phyloP scores from a whole-genome alignment of 2,797 vertebrate genomes.

The Chromis chromis region DNA sequence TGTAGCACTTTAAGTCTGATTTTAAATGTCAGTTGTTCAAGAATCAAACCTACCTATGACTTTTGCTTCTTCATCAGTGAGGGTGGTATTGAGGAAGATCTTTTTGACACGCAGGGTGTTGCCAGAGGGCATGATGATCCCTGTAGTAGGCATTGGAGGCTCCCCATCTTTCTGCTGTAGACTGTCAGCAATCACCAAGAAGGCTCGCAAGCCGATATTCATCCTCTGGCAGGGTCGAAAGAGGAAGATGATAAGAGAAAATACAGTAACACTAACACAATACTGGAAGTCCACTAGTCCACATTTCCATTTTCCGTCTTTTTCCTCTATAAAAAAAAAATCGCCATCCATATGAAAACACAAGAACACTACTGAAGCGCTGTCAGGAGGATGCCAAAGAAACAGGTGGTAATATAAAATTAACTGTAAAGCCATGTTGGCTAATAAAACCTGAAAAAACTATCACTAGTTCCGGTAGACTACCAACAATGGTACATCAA shows the following conservation, averaged over 20 bases:
- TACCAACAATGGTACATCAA: too few relatives aligned
- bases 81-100: slow-evolving; percentile 98
- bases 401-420: too few relatives aligned
- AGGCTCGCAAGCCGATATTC: slow-evolving; percentile 98
- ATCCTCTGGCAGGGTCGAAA: slow-evolving; percentile 86
- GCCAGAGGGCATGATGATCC: slow-evolving; percentile 96
- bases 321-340: too few relatives aligned
- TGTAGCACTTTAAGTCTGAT: background rate
- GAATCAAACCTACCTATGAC: slow-evolving; percentile 90
- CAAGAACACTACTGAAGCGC: too few relatives aligned
- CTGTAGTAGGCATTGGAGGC: slow-evolving; percentile 98
- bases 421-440: too few relatives aligned
- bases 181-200: slow-evolving; percentile 98
- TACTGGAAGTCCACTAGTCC: too few relatives aligned
- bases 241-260: slow-evolving; percentile 11
- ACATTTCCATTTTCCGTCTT: too few relatives aligned
- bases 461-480: too few relatives aligned
- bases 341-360: too few relatives aligned
- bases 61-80: slow-evolving; percentile 99
- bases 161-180: slow-evolving; percentile 98
- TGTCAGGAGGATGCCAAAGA: too few relatives aligned
- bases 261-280: background rate
- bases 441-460: too few relatives aligned
- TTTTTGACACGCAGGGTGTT: slow-evolving; percentile 99
- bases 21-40: background rate